Evolutionary conservation across 2,113 vertebrate genomes (phyloP), one percentile per base, ranked within the genome.

Genomic region (Ramphastos sulfuratus): DNA sequence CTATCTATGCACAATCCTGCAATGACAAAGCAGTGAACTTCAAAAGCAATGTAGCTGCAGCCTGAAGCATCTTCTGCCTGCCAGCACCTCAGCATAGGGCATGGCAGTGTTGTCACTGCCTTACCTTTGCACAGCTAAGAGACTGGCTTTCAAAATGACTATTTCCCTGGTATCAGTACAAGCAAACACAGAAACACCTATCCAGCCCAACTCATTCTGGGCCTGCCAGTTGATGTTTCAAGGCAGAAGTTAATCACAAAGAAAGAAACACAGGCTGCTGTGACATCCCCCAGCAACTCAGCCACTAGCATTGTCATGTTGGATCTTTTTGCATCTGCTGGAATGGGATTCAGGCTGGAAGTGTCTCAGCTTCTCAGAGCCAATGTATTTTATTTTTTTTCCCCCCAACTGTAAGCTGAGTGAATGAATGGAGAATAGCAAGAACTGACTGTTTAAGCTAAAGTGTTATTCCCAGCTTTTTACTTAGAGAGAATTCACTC

Each of bases 351-450:
- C 46, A 10, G 59, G 46, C 21, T 59, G 46, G 31, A 44, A 56
- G 39, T 27, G 15, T n/a, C n/a, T n/a, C n/a, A n/a, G n/a, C n/a
- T n/a, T 61, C 61, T n/a, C 5, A 0, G n/a, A 64, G 48, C 19
- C 59, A 48, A 39, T 67, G 15, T 44, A 23, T 50, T 50, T 5
- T 23, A 12, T 10, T 66, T 58, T 90, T 86, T 80, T 60, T 87
- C 37, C 82, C 48, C 66, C 18, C 13, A 66, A 37, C n/a, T 67
- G 9, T 46, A 91, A 63, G 39, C 48, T 2, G 4, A 91, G 89
- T 87, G 90, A 91, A 90, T 87, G 90, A 92, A 85, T 7, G 72
- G 25, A 72, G 15, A 85, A 91, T 71, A 61, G 64, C 82, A 67
- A 16, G 19, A 82, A 93, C 24, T 79, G 66, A 66, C 44, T 81